Evolutionary conservation across 2,113 vertebrate genomes (phyloP).

Genomic region (Glareola pratincola): DNA sequence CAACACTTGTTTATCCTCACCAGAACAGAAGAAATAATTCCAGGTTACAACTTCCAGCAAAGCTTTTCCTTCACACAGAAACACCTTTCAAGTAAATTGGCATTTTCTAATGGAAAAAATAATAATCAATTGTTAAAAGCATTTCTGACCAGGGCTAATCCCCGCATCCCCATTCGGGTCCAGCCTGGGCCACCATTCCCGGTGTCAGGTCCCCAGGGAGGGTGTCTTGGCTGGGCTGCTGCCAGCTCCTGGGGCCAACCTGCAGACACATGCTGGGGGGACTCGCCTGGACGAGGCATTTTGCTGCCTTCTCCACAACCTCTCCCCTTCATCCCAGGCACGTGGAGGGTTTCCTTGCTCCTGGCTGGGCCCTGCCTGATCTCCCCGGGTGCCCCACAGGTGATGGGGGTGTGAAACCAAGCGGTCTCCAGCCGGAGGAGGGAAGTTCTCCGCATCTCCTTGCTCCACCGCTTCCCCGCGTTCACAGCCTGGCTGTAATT

Average conservation of each 20-base stretch:
- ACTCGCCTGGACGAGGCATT: neutral
- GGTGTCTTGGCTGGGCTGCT: neutral
- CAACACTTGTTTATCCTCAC: neutral
- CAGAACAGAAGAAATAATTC: neutral
- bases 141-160: neutral
- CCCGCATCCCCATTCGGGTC: accelerated
- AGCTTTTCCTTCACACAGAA: neutral
- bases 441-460: neutral
- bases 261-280: accelerated
- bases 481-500: neutral
- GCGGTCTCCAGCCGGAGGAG: accelerated
- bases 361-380: accelerated
- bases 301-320: neutral
- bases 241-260: neutral
- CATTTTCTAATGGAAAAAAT: neutral
- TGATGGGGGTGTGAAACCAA: accelerated
- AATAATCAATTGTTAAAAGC: neutral
- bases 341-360: neutral
- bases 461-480: accelerated
- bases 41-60: neutral
- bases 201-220: accelerated
- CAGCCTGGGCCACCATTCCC: neutral
- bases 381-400: accelerated
- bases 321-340: neutral
- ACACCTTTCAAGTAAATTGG: neutral